A percentile compares a stretch with the other conserved stretches of the same genome.
Evolutionary conservation across 2,888 invertebrate species (phyloP).

Genomic region (Oligia strigilis): DNA sequence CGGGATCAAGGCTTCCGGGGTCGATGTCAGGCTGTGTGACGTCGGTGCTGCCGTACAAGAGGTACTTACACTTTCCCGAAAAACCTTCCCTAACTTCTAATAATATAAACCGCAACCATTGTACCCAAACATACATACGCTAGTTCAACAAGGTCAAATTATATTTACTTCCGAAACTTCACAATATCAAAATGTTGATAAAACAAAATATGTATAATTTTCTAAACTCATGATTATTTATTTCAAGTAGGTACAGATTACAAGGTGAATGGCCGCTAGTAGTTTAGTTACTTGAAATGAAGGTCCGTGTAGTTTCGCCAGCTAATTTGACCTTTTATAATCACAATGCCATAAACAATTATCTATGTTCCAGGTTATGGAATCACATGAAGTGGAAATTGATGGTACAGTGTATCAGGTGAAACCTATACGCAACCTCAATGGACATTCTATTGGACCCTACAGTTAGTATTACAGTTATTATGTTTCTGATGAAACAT

Average conservation of each 20-base stretch:
- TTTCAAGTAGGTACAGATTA: neutral
- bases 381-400: conserved; percentile 99
- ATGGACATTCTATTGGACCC: conserved; percentile 99
- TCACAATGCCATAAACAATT: neutral
- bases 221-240: neutral
- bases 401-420: conserved; percentile 99
- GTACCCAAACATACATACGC: neutral
- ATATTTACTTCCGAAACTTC: neutral
- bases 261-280: too few species aligned
- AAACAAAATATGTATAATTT: neutral
- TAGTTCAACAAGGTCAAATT: neutral
- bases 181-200: neutral
- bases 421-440: conserved; percentile 99
- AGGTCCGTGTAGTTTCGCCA: neutral
- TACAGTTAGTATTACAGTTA: conserved; percentile 93
- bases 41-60: conserved; percentile 99
- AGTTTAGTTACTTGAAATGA: neutral
- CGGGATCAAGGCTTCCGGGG: conserved; percentile 98
- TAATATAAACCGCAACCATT: conserved; percentile 1
- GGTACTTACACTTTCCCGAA: conserved; percentile 70
- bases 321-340: neutral
- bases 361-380: conserved; percentile 94
- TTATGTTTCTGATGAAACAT: neutral
- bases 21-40: conserved; percentile 99
- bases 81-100: too few species aligned